Percentiles rank a stretch among this genome's conserved stretches.
Evolutionary conservation across 2,797 vertebrate species (phyloP).

Genomic region (Distichodus sexfasciatus): DNA sequence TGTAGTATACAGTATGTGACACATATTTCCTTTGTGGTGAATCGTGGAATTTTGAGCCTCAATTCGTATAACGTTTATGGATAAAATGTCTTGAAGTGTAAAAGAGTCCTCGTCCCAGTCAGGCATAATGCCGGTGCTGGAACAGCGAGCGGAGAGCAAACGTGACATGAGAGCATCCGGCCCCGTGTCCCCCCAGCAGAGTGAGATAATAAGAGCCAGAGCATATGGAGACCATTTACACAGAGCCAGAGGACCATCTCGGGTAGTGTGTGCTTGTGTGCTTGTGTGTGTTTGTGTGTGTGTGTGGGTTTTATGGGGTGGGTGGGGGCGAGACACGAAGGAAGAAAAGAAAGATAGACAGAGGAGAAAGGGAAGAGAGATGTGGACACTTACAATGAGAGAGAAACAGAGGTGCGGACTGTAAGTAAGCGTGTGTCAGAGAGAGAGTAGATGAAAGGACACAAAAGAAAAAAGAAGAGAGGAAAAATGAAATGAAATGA

Average conservation of each 20-base stretch:
- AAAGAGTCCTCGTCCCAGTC: background rate
- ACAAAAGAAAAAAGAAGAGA: background rate
- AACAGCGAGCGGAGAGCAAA: background rate
- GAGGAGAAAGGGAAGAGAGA: background rate
- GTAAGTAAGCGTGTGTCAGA: background rate
- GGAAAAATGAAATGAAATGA: no score
- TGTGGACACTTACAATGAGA: background rate
- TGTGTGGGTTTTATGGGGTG: no score
- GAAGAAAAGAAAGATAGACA: background rate
- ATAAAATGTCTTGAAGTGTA: no score
- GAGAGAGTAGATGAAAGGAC: background rate
- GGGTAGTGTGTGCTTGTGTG: no score
- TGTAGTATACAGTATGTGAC: no score
- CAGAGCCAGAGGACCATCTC: background rate
- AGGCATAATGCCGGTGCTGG: background rate
- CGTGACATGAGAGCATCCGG: slow-evolving; percentile 6
- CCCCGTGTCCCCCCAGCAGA: background rate
- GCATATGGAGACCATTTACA: slow-evolving; percentile 42
- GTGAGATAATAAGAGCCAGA: background rate
- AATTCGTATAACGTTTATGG: no score
- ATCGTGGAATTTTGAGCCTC: no score
- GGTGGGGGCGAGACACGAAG: no score
- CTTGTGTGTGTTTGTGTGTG: no score
- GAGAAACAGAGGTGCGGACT: background rate
- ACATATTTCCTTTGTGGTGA: no score